phyloP scores from a whole-genome alignment of 2,888 invertebrate genomes.

The Leptinotarsa peninsularis region DNA sequence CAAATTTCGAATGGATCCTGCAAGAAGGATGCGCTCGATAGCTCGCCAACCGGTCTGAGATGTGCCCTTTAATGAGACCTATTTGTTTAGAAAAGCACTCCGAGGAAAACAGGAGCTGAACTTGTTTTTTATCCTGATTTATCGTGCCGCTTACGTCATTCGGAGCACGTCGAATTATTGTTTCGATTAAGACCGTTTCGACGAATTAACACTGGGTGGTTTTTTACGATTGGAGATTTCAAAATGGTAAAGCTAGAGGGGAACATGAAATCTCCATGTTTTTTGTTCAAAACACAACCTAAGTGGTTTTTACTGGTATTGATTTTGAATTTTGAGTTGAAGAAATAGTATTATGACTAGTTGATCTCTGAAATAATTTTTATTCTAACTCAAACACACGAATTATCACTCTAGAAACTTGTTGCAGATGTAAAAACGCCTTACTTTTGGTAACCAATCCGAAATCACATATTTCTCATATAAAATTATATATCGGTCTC shows the following conservation, averaged over 20 bases:
- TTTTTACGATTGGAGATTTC: constrained; percentile 4
- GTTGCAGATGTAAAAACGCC: too few species aligned
- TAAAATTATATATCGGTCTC: too few species aligned
- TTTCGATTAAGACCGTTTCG: constrained; percentile 41
- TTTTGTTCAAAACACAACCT: background rate
- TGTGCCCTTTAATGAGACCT: constrained; percentile 42
- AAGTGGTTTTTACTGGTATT: too few species aligned
- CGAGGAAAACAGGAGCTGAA: constrained; percentile 48
- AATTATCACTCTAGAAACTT: too few species aligned
- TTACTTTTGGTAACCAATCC: too few species aligned
- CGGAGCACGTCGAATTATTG: constrained; percentile 42
- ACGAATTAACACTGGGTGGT: constrained; percentile 36
- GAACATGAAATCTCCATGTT: background rate
- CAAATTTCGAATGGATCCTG: constrained; percentile 9
- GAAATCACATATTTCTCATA: too few species aligned
- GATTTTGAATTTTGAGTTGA: too few species aligned
- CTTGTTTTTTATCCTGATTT: constrained; percentile 50
- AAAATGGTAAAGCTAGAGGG: background rate
- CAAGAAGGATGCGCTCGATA: constrained; percentile 22
- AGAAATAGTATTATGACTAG: too few species aligned
- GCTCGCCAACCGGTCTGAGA: constrained; percentile 11
- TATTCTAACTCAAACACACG: too few species aligned
- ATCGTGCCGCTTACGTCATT: constrained; percentile 44
- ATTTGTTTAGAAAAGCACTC: constrained; percentile 43
- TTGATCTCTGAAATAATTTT: too few species aligned